Conservation (phyloP, 2,888 invertebrate species). For the Leistus spinibarbis region DNA sequence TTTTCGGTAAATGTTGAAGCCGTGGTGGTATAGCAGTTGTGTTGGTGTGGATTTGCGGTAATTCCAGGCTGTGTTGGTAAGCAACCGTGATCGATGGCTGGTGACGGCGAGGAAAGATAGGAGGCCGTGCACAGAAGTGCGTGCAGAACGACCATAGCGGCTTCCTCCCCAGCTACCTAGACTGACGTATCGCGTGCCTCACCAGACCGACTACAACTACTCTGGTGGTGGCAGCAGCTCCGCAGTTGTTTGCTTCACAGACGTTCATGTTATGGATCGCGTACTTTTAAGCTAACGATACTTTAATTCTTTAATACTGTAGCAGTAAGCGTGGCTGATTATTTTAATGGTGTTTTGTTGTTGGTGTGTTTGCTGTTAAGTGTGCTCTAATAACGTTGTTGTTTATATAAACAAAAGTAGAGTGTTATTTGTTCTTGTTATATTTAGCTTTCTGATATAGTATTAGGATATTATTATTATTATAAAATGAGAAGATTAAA, state of each 20-base stretch:
- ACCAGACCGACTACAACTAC: not conserved
- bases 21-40: not conserved
- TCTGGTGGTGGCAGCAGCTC: not conserved
- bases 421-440: not conserved
- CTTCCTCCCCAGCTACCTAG: constrained; percentile 15
- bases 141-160: constrained; percentile 11
- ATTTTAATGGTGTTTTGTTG: constrained; percentile 2
- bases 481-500: too few species aligned
- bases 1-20: not conserved
- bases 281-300: constrained; percentile 13
- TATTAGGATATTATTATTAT: too few species aligned
- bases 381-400: not conserved
- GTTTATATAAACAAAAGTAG: not conserved
- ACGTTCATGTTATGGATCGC: constrained; percentile 12
- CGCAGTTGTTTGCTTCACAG: not conserved
- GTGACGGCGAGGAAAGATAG: constrained; percentile 7
- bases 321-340: constrained; percentile 10
- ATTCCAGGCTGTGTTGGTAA: constrained; percentile 7
- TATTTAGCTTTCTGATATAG: too few species aligned
- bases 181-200: constrained; percentile 25
- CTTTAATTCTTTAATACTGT: constrained; percentile 29
- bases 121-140: constrained; percentile 11
- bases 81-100: constrained; percentile 22
- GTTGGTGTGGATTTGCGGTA: too few species aligned
- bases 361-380: not conserved